Conservation (phyloP, 2,113 vertebrate species). For the Urocitellus parryii region DNA sequence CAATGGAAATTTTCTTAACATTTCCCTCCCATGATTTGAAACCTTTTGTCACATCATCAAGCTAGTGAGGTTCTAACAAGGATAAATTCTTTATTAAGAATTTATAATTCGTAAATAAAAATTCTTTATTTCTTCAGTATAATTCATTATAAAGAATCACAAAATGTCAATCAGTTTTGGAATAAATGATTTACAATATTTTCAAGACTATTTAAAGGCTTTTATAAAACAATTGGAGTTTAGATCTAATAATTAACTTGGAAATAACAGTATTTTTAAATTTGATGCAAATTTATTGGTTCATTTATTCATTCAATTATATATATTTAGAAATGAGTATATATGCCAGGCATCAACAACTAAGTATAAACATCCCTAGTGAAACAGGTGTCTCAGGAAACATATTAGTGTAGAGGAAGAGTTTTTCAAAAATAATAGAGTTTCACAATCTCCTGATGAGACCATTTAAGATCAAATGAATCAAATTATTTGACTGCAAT, state of each 20-base stretch:
- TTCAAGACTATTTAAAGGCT: background rate
- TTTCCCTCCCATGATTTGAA: background rate
- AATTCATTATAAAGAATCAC: background rate
- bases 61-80: background rate
- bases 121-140: too few species aligned
- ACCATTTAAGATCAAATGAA: background rate
- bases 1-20: background rate
- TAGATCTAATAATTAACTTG: background rate
- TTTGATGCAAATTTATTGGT: background rate
- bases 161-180: background rate
- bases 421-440: background rate
- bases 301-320: background rate
- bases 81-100: background rate
- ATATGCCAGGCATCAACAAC: background rate
- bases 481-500: background rate
- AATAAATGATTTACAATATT: background rate
- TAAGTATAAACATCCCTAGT: background rate
- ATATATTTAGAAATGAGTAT: background rate
- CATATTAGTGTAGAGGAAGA: background rate
- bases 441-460: background rate
- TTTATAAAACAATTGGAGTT: background rate
- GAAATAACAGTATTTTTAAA: background rate
- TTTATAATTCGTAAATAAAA: background rate
- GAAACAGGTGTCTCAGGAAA: background rate
- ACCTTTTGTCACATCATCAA: background rate